phyloP scores from a whole-genome alignment of 2,888 invertebrate species.

The Phymatocera aterrima region DNA sequence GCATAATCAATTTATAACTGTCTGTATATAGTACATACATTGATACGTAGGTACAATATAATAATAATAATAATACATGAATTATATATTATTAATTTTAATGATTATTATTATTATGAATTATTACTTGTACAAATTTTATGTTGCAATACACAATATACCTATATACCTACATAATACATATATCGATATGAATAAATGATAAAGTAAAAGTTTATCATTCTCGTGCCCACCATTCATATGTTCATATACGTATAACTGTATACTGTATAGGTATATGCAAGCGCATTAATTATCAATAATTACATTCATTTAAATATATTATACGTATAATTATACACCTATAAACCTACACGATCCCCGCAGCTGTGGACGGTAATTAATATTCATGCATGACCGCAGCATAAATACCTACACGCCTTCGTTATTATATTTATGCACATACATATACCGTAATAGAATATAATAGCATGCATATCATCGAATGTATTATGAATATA shows the following conservation, averaged over 20 bases:
- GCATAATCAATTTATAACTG: too few relatives aligned
- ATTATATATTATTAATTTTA: slow-evolving; percentile 65
- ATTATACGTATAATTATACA: background rate
- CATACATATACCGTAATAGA: background rate
- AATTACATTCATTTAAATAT: background rate
- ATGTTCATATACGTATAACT: background rate
- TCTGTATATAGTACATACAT: background rate
- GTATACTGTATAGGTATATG: background rate
- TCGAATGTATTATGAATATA: background rate
- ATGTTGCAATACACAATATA: slow-evolving; percentile 75
- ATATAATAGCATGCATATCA: too few relatives aligned
- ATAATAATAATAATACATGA: slow-evolving; percentile 62
- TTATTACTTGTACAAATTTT: slow-evolving; percentile 73
- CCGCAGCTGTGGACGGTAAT: background rate
- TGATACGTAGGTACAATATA: slow-evolving; percentile 60
- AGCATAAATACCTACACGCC: background rate
- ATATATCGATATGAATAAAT: slow-evolving; percentile 73
- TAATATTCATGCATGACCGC: too few relatives aligned
- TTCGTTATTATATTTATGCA: background rate
- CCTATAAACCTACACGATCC: background rate
- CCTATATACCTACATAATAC: too few relatives aligned
- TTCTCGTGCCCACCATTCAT: background rate
- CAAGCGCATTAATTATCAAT: too few relatives aligned
- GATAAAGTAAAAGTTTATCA: slow-evolving; percentile 62
- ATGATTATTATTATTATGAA: slow-evolving; percentile 65